These are phyloP conservation scores for Psephotus haematonotus DNA, from an alignment of 2,113 vertebrate species.

Conservation along the genomic window DNA sequence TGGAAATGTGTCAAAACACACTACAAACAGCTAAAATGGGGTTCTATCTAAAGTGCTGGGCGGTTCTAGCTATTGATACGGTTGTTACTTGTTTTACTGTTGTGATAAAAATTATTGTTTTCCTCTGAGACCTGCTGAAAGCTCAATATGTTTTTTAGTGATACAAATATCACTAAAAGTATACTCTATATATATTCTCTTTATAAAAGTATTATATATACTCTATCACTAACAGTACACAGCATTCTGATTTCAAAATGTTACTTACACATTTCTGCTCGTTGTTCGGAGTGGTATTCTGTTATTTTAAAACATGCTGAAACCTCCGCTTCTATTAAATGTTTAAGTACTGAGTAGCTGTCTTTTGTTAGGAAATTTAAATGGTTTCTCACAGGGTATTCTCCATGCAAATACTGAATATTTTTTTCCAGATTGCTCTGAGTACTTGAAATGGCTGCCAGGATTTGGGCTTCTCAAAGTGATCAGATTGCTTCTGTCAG, in stretches of 20 bases:
- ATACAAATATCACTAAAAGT: neutral
- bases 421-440: neutral
- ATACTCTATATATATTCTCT: neutral
- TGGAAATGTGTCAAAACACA: neutral
- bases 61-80: neutral
- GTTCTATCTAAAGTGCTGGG: neutral
- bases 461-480: neutral
- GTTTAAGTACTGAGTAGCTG: neutral
- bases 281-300: neutral
- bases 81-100: neutral
- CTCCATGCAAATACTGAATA: neutral
- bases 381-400: neutral
- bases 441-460: neutral
- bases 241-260: neutral
- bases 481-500: neutral
- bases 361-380: neutral
- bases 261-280: neutral
- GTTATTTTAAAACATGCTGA: neutral
- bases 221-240: neutral
- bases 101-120: neutral
- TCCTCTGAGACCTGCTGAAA: neutral
- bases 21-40: neutral
- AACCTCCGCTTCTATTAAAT: neutral
- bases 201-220: neutral
- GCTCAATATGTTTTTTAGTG: neutral